Evolutionary conservation across 2,113 vertebrate species (phyloP), one percentile per base, ranked within the genome.

Genomic region (Macaca mulatta): DNA sequence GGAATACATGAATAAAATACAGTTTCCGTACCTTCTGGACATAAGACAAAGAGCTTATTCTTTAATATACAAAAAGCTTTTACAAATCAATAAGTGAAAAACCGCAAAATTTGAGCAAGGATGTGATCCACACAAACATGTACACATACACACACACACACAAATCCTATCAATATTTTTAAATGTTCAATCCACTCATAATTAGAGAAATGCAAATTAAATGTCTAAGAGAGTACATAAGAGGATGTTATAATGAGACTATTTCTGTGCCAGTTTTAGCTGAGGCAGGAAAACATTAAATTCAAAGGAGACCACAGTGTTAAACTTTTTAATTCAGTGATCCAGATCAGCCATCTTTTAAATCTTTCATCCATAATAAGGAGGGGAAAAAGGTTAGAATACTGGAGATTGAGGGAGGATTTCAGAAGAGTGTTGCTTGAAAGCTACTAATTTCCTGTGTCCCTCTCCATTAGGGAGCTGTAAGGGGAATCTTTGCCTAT

Each of bases 21-120:
- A 52, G 10, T 88, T 9, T 64, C 52, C 86, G 11, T 70, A 52
- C 35, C 50, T 94, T 38, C 40, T 64, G n/a, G 38, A 72, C 13
- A 35, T 35, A 86, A 82, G 77, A 69, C 77, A 91, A 85, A 82
- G 82, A 87, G 18, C 0, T 88, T n/a, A 81, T 92, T 91, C 43
- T 91, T 55, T 84, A 77, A 90, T 70, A 88, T 80, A 81, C 16
- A 94, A 96, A 95, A 30, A 96, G n/a, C 20, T 93, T 94, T 88
- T 67, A 82, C 2, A 88, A 95, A 57, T 96, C 75, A 94, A 10
- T 72, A 87, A 93, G 45, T 13, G 32, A 90, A 94, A 55, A 87
- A 93, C 59, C 12, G 89, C 35, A 61, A 89, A 86, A 93, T 93
- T 45, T 97, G 75, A 89, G 48, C 20, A 72, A 55, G 22, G 25